These are phyloP conservation scores for Sapajus apella DNA, from an alignment of 2,113 vertebrate genomes.

Conservation along the genomic window DNA sequence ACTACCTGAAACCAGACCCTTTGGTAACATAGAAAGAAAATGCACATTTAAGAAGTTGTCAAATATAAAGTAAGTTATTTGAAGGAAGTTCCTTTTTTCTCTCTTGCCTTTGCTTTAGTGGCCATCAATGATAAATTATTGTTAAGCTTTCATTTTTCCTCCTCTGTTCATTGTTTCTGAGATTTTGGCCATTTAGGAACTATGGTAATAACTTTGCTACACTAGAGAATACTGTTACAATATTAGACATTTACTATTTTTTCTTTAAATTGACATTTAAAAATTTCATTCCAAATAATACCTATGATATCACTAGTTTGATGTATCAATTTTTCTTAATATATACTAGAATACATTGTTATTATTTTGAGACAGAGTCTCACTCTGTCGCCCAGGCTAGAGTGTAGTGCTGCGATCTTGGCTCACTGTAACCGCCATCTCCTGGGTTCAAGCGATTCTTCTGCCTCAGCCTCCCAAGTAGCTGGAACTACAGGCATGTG, in stretches of 20 bases:
- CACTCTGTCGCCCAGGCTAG: too few relatives aligned
- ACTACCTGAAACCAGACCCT: constrained; percentile 4
- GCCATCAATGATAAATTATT: background rate
- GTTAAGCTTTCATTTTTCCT: background rate
- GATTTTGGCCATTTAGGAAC: background rate
- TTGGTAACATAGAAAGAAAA: constrained; percentile 31
- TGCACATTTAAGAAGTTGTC: background rate
- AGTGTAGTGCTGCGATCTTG: too few relatives aligned
- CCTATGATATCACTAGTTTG: background rate
- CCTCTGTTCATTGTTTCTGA: background rate
- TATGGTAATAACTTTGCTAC: background rate
- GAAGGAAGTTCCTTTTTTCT: background rate
- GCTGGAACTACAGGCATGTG: too few relatives aligned
- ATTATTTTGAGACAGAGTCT: too few relatives aligned
- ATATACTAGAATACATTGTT: background rate
- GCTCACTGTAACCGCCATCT: too few relatives aligned
- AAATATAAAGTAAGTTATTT: background rate
- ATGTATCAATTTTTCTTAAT: background rate
- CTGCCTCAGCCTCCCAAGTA: too few relatives aligned
- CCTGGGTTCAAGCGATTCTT: too few relatives aligned
- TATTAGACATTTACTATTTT: constrained; percentile 27
- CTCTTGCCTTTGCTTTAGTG: background rate
- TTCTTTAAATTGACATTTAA: constrained; percentile 26
- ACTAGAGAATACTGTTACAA: background rate
- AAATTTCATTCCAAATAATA: constrained; percentile 35